Percentiles rank a stretch among this genome's conserved stretches.
These are phyloP conservation scores for Trichomycterus rosablanca DNA, from an alignment of 2,113 vertebrate genomes.

Conservation along the genomic window DNA sequence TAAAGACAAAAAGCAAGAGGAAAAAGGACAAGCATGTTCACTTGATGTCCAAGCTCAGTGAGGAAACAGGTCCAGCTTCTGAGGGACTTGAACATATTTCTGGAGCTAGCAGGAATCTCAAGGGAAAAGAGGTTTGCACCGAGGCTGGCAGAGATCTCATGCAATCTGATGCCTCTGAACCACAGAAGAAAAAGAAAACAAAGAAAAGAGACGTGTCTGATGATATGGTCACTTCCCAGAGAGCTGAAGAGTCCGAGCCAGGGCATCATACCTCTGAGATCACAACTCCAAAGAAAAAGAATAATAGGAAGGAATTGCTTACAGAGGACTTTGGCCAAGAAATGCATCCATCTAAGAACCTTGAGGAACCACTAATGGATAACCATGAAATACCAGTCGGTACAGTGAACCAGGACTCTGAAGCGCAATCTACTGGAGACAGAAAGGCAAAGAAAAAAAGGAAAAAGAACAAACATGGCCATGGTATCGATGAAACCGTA, in stretches of 20 bases:
- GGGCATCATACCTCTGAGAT: neutral
- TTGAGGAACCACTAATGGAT: neutral
- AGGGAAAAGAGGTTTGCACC: too few relatives aligned
- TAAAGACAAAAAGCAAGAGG: too few relatives aligned
- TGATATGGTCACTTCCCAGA: too few relatives aligned
- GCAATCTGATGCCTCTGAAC: neutral
- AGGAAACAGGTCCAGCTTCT: neutral
- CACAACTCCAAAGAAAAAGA: neutral
- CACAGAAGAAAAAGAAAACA: constrained; percentile 31
- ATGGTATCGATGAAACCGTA: too few relatives aligned
- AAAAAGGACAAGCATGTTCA: too few relatives aligned
- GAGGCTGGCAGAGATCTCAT: neutral
- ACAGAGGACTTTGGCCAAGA: too few relatives aligned
- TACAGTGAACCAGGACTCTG: neutral
- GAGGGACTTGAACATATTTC: too few relatives aligned
- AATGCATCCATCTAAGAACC: too few relatives aligned
- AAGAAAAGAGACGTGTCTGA: neutral
- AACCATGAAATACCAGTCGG: neutral
- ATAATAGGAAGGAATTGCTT: too few relatives aligned
- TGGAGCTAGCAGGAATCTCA: too few relatives aligned
- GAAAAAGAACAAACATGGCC: neutral
- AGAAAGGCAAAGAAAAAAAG: constrained; percentile 3
- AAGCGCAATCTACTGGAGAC: neutral
- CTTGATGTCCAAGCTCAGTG: too few relatives aligned
- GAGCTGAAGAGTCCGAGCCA: neutral